Percentiles rank a stretch among this genome's conserved stretches.
Evolutionary conservation across 1,140 invertebrate species (phyloP).

Genomic region (Leptoteleia sp.): DNA sequence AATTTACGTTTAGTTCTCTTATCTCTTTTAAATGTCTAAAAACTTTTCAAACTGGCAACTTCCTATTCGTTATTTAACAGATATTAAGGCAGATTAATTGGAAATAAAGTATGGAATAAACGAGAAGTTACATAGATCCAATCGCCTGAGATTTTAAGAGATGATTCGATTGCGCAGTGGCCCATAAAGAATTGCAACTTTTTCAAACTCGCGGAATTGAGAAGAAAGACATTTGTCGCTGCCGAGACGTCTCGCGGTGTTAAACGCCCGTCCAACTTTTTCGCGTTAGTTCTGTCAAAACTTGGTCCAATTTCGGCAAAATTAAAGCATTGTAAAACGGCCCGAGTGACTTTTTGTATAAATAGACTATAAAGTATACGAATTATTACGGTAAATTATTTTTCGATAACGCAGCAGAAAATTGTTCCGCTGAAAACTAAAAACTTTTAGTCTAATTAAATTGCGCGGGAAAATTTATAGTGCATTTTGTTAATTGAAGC

Average conservation of each 20-base stretch:
- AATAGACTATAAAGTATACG: conserved; percentile 21
- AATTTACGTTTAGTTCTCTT: no score
- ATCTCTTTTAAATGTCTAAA: no score
- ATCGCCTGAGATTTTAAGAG: conserved; percentile 21
- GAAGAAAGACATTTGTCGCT: conserved; percentile 42
- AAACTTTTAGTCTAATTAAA: conserved; percentile 23
- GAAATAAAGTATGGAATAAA: neutral
- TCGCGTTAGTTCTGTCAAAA: conserved; percentile 37
- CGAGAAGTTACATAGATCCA: conserved; percentile 10
- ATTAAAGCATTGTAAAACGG: conserved; percentile 31
- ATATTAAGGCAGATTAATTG: no score
- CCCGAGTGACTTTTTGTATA: conserved; percentile 17
- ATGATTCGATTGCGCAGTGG: conserved; percentile 32
- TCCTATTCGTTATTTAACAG: no score
- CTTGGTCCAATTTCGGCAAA: conserved; percentile 17
- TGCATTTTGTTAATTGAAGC: conserved; percentile 1
- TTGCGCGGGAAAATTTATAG: conserved; percentile 6
- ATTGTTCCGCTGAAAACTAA: conserved; percentile 3
- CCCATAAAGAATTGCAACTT: conserved; percentile 48
- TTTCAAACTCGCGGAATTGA: conserved; percentile 23
- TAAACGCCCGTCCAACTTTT: conserved; percentile 47
- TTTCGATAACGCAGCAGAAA: conserved; percentile 10
- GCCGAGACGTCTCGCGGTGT: conserved; percentile 16
- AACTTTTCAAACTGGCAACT: no score
- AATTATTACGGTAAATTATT: conserved; percentile 30